These are phyloP conservation scores for Pterocles gutturalis DNA, from an alignment of 2,113 vertebrate species.

Conservation along the genomic window DNA sequence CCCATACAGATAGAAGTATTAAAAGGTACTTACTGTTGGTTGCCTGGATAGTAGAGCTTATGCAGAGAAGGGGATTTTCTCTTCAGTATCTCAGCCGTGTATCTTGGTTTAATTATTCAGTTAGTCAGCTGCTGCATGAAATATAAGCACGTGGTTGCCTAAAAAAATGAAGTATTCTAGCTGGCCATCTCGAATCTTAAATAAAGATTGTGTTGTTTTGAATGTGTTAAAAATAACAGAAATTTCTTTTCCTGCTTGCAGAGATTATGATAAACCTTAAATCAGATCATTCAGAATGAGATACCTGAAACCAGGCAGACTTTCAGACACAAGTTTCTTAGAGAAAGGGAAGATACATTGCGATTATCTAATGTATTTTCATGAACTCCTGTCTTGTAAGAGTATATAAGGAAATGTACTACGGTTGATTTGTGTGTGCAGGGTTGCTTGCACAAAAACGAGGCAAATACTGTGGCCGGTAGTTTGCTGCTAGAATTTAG, in stretches of 20 bases:
- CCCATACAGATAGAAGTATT: not conserved
- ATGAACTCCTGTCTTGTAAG: not conserved
- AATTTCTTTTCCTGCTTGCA: not conserved
- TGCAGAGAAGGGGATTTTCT: not conserved
- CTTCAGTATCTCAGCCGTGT: not conserved
- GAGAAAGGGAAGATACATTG: not conserved
- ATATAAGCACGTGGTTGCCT: not conserved
- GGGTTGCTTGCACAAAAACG: not conserved
- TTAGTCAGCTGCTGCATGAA: not conserved
- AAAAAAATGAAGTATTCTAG: not conserved
- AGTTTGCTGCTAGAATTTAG: not conserved
- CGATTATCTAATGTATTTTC: not conserved
- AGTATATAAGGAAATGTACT: not conserved
- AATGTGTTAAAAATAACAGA: not conserved
- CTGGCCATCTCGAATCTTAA: not conserved
- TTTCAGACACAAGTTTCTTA: not conserved
- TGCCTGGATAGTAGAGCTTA: not conserved
- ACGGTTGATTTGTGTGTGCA: not conserved
- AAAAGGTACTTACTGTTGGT: not conserved
- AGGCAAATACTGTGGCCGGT: not conserved
- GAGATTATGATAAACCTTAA: not conserved
- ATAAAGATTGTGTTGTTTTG: not conserved
- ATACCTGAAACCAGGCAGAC: not conserved
- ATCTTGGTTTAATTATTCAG: constrained; percentile 21
- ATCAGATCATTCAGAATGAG: not conserved